Base-by-base conservation (phyloP, 2,113 vertebrate species). In the Pandion haliaetus region DNA sequence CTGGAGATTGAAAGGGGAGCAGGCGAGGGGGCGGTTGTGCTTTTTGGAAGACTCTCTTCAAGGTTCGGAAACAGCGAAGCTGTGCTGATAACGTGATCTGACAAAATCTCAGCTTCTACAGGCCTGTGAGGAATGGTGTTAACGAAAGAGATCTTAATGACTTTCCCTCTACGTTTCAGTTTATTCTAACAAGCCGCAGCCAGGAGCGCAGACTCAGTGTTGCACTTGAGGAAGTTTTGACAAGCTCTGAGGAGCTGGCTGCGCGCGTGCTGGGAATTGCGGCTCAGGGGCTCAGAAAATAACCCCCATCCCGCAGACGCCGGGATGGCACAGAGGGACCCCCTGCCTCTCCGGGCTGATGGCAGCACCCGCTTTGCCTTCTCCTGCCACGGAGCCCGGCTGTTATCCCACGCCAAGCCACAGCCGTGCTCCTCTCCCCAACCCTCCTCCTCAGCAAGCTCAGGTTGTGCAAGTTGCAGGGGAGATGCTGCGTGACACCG, bases 121-220 rank as follows among this genome's bases (percentile, higher is more conserved):
- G 83, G 93, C 93, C 90, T 92, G 95, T 19, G 40, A 97, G 93
- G 86, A 95, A 87, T 38, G 59, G 52, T 95, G 96, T 70, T 97
- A 90, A 97, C 19, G 77, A 93, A 87, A 82, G 70, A 44, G 40
- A 74, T 61, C 73, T 62, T 96, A 94, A 96, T 94, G 93, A 88
- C 88, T 96, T 96, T 88, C 32, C 72, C 57, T 95, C 87, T 90
- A 7, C 8, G 9, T 94, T 97, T 97, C 97, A 93, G 65, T 97
- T 54, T 93, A 93, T 69, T 77, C 79, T 74, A 94, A 87, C 67
- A 52, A 96, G 90, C 94, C 5, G 8, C 82, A 94, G 94, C 52
- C 85, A 50, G 58, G 62, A 91, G 87, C 12, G 2, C 50, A 14
- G 82, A 19, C 36, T 58, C 74, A 3, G 69, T 4, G 36, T n/a